phyloP scores from a whole-genome alignment of 2,797 vertebrate genomes.

The Tragopan temminckii region DNA sequence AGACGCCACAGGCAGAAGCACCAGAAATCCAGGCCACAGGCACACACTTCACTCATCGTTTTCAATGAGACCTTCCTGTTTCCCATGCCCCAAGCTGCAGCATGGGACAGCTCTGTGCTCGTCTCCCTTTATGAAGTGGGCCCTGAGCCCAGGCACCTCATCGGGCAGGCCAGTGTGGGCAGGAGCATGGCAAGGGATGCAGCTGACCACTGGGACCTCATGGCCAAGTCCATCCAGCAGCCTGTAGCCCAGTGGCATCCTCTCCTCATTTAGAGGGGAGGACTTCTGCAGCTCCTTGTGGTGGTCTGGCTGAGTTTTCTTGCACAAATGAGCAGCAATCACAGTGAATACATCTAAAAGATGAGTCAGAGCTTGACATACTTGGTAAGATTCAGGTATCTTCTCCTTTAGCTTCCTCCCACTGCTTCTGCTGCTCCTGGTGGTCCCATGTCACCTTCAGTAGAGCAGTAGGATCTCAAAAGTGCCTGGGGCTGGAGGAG shows the following conservation, averaged over 20 bases:
- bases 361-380: neutral
- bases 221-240: constrained; percentile 84
- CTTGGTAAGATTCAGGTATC: neutral
- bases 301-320: neutral
- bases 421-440: neutral
- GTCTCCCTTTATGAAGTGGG: constrained; percentile 80
- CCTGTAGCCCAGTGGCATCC: constrained; percentile 82
- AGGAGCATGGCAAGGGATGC: constrained; percentile 68
- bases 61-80: constrained; percentile 87
- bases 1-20: constrained; percentile 81
- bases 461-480: neutral
- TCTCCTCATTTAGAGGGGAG: constrained; percentile 69
- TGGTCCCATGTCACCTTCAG: neutral
- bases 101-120: constrained; percentile 77
- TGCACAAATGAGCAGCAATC: neutral
- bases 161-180: constrained; percentile 80
- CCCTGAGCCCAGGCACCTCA: constrained; percentile 70
- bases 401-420: neutral
- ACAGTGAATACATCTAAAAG: neutral
- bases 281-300: neutral
- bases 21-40: constrained; percentile 80
- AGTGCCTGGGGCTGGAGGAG: neutral
- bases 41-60: constrained; percentile 72
- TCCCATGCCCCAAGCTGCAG: constrained; percentile 75
- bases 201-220: constrained; percentile 83